Conservation (phyloP, 1,140 invertebrate genomes). For the Tribolium castaneum region DNA sequence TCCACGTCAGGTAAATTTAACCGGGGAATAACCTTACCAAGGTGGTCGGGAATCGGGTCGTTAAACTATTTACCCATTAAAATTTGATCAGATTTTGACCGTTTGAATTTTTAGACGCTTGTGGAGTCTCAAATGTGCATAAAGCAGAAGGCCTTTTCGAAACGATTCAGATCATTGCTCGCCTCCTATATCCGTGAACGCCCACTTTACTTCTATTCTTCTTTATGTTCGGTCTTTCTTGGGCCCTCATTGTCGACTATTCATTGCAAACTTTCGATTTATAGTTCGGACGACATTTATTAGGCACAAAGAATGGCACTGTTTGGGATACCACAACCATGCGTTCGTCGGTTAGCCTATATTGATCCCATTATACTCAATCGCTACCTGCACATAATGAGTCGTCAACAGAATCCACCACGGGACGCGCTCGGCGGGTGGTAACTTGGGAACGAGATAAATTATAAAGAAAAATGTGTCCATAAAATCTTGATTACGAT, state of each 20-base stretch:
- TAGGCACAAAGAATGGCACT: constrained; percentile 48
- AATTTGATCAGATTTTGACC: constrained; percentile 2
- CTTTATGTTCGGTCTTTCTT: constrained; percentile 41
- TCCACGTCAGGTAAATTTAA: constrained; percentile 16
- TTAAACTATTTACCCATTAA: constrained; percentile 14
- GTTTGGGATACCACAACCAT: constrained; percentile 41
- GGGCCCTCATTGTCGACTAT: constrained; percentile 47
- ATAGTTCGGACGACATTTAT: constrained; percentile 49
- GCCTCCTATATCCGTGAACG: constrained; percentile 49
- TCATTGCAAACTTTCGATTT: constrained; percentile 50
- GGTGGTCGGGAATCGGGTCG: constrained; percentile 13
- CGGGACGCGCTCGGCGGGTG: background rate
- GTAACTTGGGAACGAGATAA: background rate
- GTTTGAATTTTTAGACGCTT: constrained; percentile 2
- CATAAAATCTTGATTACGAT: background rate
- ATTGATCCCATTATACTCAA: constrained; percentile 29
- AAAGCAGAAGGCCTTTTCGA: constrained; percentile 15
- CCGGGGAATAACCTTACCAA: constrained; percentile 21
- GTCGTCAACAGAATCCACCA: background rate
- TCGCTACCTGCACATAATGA: constrained; percentile 32
- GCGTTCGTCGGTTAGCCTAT: constrained; percentile 36
- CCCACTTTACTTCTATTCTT: constrained; percentile 50
- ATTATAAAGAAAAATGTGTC: background rate
- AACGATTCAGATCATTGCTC: constrained; percentile 45
- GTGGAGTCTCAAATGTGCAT: constrained; percentile 18